Base-by-base conservation (phyloP, 2,888 invertebrate genomes). In the Cylloceria caligata region DNA sequence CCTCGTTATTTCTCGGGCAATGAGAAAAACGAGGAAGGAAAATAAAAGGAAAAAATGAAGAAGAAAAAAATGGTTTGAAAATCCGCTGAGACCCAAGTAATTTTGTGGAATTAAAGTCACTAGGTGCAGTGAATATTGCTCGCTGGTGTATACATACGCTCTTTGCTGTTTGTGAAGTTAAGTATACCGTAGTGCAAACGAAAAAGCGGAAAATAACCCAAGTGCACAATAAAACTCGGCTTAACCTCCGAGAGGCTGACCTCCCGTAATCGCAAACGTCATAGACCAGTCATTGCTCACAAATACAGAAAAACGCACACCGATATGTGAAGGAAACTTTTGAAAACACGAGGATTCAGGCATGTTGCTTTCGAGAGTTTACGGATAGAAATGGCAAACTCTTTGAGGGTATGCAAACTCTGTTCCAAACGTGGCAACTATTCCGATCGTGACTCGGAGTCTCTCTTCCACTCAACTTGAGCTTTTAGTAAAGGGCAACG, bases 161-260 rank as follows among this genome's bases (percentile, higher is more conserved):
- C 11, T 62, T 62, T 62, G 36, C 62, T 13, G 62, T 36, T 19
- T 34, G 30, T 30, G 30, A 62, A 16, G 19, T 62, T 36, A 62
- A 62, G 62, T 62, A 62, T 13, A 30, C 24, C 24, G 30, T n/a
- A 19, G 30, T 67, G 62, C 30, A 72, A 69, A 76, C 30, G 55
- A 47, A 39, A 74, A 74, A 65, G 49, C 60, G 60, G 45, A 71
- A 60, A 80, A 80, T 71, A 71, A 79, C 55, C 65, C 57, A 62
- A 65, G 68, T 65, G 67, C 77, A 67, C 83, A 84, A 84, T 83
- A 49, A 84, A 84, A 84, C 72, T 76, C 71, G 73, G 76, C 76
- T 83, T 81, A 62, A 73, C 60, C 74, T 71, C 73, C 34, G 30
- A 71, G 45, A 74, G 36, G 52, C 64, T 75, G 69, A 65, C 83